Evolutionary conservation across 1,140 invertebrate genomes (phyloP).

Genomic region (Venturia canescens): DNA sequence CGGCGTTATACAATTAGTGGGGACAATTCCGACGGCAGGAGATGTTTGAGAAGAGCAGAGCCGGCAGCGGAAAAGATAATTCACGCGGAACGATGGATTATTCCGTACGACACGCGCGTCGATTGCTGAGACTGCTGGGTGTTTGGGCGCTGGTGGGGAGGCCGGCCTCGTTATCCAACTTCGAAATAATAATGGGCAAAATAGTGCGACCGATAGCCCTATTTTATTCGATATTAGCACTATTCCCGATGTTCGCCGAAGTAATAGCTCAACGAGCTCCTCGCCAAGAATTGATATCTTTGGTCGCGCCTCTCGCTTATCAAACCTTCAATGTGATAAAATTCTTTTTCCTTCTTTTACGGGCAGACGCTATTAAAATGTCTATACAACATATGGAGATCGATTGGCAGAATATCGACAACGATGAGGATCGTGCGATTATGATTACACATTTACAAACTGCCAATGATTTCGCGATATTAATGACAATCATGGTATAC

Average conservation of each 20-base stretch:
- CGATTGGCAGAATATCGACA: constrained; percentile 55
- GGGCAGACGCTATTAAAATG: constrained; percentile 18
- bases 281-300: background rate
- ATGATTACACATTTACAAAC: constrained; percentile 35
- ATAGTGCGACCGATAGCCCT: background rate
- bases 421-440: constrained; percentile 30
- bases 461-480: constrained; percentile 44
- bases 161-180: background rate
- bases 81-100: background rate
- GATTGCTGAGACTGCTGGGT: constrained; percentile 32
- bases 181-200: background rate
- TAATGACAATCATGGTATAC: constrained; percentile 55
- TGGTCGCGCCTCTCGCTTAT: constrained; percentile 38
- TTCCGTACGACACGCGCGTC: constrained; percentile 4
- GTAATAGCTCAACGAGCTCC: background rate
- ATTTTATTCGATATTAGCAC: background rate
- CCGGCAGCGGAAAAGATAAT: constrained; percentile 16
- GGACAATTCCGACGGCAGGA: background rate
- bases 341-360: constrained; percentile 30
- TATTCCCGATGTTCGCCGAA: background rate
- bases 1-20: background rate
- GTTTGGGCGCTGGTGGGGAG: constrained; percentile 25
- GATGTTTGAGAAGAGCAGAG: background rate
- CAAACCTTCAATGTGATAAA: constrained; percentile 28
- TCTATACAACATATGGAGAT: constrained; percentile 55